phyloP scores from a whole-genome alignment of 2,797 vertebrate genomes.

The Melopsittacus undulatus region DNA sequence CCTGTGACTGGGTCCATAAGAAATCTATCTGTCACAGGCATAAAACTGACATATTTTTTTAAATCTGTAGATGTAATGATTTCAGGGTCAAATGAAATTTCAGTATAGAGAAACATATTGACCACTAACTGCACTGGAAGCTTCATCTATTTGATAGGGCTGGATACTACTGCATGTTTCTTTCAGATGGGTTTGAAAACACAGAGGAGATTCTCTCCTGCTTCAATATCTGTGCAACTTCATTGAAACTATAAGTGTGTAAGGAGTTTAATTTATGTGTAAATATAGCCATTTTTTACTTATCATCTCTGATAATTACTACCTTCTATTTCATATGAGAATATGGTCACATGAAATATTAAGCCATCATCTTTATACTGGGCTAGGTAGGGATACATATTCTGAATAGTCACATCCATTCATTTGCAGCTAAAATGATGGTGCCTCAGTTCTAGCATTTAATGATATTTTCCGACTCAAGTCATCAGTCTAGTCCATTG shows the following conservation, averaged over 20 bases:
- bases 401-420: not conserved
- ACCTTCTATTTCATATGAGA: not conserved
- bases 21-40: conserved; percentile 43
- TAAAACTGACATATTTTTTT: not conserved
- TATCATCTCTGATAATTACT: not conserved
- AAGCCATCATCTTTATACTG: not conserved
- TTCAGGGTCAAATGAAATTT: not conserved
- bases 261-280: not conserved
- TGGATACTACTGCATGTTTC: not conserved
- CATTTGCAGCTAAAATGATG: not conserved
- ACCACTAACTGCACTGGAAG: not conserved
- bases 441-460: not conserved
- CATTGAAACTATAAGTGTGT: not conserved
- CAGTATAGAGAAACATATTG: not conserved
- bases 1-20: not conserved
- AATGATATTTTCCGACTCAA: not conserved
- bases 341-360: not conserved
- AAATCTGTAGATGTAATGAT: not conserved
- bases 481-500: not conserved
- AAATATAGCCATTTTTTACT: not conserved
- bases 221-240: not conserved
- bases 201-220: not conserved
- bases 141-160: not conserved
- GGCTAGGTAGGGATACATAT: not conserved
- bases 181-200: not conserved